Base-by-base conservation (phyloP, 2,888 invertebrate species). In the Copidosoma aretas region DNA sequence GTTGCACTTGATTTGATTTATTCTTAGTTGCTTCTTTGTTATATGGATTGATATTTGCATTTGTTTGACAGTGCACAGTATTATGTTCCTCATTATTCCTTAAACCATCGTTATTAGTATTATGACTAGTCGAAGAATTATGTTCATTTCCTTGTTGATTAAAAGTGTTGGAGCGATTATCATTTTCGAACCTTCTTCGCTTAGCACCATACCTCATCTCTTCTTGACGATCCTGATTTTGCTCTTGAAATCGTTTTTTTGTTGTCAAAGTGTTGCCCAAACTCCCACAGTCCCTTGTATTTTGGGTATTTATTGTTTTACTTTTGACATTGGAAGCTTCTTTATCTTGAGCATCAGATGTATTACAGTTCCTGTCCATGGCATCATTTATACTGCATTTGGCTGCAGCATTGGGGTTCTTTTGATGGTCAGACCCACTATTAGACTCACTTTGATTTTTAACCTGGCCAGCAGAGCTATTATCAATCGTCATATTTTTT, bases 11-110 rank as follows among this genome's bases (percentile, higher is more conserved):
- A 1, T 17, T 12, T 49, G 49, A 49, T 39, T 10, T 10, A 5
- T 25, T 49, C 15, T 22, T 71, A 52, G 10, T 58, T 54, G 17
- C 75, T 74, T 49, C 24, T 49, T 70, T 59, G 19, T 25, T 66
- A 15, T 57, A 54, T 22, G 43, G n/a, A 62, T 68, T 64, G n/a
- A 66, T 56, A 5, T 68, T 58, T 19, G 51, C 19, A n/a, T 46
- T 51, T 2, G 10, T 52, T 60, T 53, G 22, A 53, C 39, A 14
- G 41, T 49, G 32, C 39, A 8, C 10, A 22, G 32, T 3, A 32
- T 32, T n/a, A n/a, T n/a, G n/a, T n/a, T n/a, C n/a, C n/a, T 32
- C 32, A 32, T 8, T 32, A 43, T 24, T 43, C 19, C 10, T n/a
- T 1, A 12, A 32, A 52, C 62, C 15, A n/a, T 21, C 51, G 10